Base-by-base conservation (phyloP, 1,140 invertebrate genomes). In the Eumaeus atala region DNA sequence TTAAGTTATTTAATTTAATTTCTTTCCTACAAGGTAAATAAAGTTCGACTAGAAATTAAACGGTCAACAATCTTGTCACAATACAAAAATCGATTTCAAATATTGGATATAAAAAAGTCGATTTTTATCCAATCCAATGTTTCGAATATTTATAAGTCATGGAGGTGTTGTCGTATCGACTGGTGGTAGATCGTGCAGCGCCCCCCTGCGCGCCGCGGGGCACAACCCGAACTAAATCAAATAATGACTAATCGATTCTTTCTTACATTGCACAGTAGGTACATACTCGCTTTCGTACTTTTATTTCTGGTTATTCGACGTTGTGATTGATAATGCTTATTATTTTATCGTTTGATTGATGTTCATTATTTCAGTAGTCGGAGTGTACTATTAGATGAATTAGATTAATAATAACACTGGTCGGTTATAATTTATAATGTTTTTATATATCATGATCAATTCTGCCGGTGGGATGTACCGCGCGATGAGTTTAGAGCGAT, bases 231-330 rank as follows among this genome's bases (percentile, higher is more conserved):
- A 87, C 81, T 84, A 87, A 87, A 84, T 84, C 84, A 87, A 87
- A 87, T 84, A 87, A 87, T 87, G 84, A 87, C 84, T 87, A 87
- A 87, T 87, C 80, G 84, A 82, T 84, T 84, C 75, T 73, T 66
- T 70, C 79, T 80, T 83, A 82, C 79, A 87, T 87, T 84, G 80
- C 81, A 87, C 84, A 87, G 84, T 87, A 87, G 84, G 84, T 84
- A 80, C 77, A 87, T 81, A 78, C 82, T 78, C 84, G 81, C 81
- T 68, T 84, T 40, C 79, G 79, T 73, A 73, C 70, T 76, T 73
- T 77, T 82, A 66, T 79, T 82, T 74, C 70, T 81, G 69, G 79
- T 84, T 86, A 74, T 79, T 86, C 82, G 81, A 86, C 80, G 78
- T 80, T 52, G 62, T 87, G 83, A 87, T 87, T 82, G 75, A 87